Conservation (phyloP, 35 echinoderm and acorn worm species). For the Amphiura filiformis region DNA sequence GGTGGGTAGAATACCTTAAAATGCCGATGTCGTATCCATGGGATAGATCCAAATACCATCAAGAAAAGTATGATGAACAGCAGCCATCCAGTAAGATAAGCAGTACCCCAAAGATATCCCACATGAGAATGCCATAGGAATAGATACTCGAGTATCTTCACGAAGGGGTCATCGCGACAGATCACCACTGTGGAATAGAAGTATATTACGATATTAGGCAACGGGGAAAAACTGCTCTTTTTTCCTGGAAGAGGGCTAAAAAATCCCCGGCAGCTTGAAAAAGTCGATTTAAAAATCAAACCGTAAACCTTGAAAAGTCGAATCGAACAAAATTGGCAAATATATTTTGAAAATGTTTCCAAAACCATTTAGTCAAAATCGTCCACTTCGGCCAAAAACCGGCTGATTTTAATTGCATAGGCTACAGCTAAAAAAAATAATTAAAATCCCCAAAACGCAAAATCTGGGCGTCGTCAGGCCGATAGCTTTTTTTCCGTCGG, state of each 20-base stretch:
- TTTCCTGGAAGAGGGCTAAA: neutral
- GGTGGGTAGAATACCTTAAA: conserved; percentile 62
- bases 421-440: too few relatives aligned
- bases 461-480: too few relatives aligned
- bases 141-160: conserved; percentile 35
- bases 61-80: conserved; percentile 16
- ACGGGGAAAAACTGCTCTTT: neutral
- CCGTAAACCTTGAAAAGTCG: too few relatives aligned
- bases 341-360: too few relatives aligned
- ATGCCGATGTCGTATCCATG: conserved; percentile 40
- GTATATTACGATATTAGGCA: neutral
- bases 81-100: conserved; percentile 57
- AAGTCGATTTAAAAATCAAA: neutral
- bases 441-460: too few relatives aligned
- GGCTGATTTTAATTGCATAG: too few relatives aligned
- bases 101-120: conserved; percentile 1
- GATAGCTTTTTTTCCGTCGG: too few relatives aligned
- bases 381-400: too few relatives aligned
- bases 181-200: neutral
- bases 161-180: neutral
- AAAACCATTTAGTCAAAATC: too few relatives aligned
- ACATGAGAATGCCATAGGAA: conserved; percentile 24
- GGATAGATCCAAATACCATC: conserved; percentile 23
- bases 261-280: neutral
- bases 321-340: too few relatives aligned